phyloP scores from a whole-genome alignment of 2,113 vertebrate genomes.

The Forbesichthys agassizii region DNA sequence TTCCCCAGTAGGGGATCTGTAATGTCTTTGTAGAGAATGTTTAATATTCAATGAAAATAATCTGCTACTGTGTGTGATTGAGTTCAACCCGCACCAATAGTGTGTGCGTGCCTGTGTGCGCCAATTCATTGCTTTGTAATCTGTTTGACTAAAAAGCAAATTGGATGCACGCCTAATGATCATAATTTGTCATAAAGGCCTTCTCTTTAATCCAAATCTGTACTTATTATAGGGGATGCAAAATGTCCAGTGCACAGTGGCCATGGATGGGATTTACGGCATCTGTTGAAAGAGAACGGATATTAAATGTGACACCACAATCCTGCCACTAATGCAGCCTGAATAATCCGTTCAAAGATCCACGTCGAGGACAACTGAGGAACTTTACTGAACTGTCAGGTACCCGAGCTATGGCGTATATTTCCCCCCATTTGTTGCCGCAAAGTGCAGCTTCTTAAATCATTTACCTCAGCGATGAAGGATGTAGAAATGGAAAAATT shows the following conservation, averaged over 20 bases:
- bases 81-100: too few species aligned
- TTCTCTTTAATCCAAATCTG: not conserved
- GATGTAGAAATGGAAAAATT: not conserved
- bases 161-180: too few species aligned
- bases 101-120: too few species aligned
- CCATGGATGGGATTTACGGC: not conserved
- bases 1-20: too few species aligned
- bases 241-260: not conserved
- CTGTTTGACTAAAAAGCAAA: too few species aligned
- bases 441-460: conserved; percentile 9
- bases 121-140: too few species aligned
- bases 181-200: too few species aligned
- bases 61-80: too few species aligned
- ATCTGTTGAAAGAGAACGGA: not conserved
- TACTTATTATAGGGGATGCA: not conserved
- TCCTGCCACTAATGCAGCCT: not conserved
- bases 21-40: too few species aligned
- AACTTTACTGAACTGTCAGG: not conserved
- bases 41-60: too few species aligned
- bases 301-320: not conserved
- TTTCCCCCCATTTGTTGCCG: not conserved
- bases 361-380: not conserved
- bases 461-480: conserved; percentile 3
- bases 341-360: conserved; percentile 19
- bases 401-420: not conserved